A percentile compares a stretch with the other conserved stretches of the same genome.
phyloP scores from a whole-genome alignment of 2,797 vertebrate genomes.

The Podargus strigoides region DNA sequence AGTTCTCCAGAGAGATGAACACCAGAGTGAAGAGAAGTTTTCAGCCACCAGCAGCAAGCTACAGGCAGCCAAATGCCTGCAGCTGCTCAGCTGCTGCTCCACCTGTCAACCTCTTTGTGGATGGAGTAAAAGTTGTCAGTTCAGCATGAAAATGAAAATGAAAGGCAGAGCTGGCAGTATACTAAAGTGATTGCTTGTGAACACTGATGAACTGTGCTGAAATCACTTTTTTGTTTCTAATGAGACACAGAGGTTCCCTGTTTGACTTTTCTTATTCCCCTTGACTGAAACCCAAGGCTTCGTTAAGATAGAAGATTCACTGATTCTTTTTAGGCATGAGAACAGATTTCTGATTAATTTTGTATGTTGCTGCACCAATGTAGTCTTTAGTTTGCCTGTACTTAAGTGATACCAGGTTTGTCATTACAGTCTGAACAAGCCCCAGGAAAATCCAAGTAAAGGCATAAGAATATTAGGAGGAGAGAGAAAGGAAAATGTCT shows the following conservation, averaged over 20 bases:
- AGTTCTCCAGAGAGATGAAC: background rate
- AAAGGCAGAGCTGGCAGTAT: background rate
- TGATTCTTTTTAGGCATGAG: background rate
- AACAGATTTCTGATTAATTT: conserved; percentile 22
- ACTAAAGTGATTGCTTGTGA: conserved; percentile 21
- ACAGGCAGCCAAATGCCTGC: conserved; percentile 52
- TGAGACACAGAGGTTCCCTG: background rate
- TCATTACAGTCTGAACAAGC: background rate
- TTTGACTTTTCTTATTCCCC: background rate
- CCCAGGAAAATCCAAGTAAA: background rate
- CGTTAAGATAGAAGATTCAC: background rate
- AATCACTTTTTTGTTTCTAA: conserved; percentile 10
- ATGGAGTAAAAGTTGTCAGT: conserved; percentile 22
- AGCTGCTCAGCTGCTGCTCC: conserved; percentile 60
- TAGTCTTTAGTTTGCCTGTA: background rate
- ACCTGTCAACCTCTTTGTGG: conserved; percentile 35
- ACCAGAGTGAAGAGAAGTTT: background rate
- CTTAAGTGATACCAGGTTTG: background rate
- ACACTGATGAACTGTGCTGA: background rate
- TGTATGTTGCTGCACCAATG: background rate
- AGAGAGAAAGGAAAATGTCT: background rate
- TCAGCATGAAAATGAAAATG: conserved; percentile 32
- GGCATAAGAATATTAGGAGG: background rate
- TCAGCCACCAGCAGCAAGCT: background rate
- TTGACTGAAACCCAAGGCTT: background rate